phyloP scores from a whole-genome alignment of 2,888 invertebrate genomes.

The Oligia latruncula region DNA sequence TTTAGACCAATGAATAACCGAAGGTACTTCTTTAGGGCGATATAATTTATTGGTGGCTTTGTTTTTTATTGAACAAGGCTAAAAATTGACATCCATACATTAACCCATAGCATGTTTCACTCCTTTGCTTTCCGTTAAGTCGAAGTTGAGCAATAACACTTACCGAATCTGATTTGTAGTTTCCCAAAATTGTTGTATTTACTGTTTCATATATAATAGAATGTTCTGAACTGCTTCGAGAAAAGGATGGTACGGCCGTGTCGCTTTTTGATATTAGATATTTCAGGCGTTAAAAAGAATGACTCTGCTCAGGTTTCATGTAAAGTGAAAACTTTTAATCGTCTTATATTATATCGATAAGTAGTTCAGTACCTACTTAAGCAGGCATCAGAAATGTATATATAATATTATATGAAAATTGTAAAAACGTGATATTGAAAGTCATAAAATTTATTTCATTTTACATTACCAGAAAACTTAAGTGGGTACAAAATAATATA shows the following conservation, averaged over 20 bases:
- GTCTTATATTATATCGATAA: background rate
- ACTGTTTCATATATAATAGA: background rate
- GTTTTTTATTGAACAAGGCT: background rate
- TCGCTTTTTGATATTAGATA: background rate
- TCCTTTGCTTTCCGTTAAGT: background rate
- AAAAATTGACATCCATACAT: background rate
- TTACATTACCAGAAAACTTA: constrained; percentile 4
- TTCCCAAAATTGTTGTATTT: background rate
- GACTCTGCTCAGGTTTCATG: background rate
- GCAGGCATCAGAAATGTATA: background rate
- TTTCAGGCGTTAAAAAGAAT: background rate
- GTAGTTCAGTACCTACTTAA: background rate
- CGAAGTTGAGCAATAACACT: background rate
- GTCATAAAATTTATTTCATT: constrained; percentile 19
- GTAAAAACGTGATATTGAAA: constrained; percentile 6
- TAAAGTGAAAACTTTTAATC: background rate
- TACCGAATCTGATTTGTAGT: background rate
- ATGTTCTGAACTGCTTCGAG: too few species aligned
- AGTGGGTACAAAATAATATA: constrained; percentile 24
- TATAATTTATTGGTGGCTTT: background rate
- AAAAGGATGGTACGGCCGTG: too few species aligned
- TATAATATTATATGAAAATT: background rate
- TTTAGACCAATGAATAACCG: background rate
- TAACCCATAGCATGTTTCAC: background rate
- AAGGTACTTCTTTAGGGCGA: background rate